Percentiles rank a stretch among this genome's conserved stretches.
Evolutionary conservation across 1,140 invertebrate genomes (phyloP).

Genomic region (Trichonephila clavipes): DNA sequence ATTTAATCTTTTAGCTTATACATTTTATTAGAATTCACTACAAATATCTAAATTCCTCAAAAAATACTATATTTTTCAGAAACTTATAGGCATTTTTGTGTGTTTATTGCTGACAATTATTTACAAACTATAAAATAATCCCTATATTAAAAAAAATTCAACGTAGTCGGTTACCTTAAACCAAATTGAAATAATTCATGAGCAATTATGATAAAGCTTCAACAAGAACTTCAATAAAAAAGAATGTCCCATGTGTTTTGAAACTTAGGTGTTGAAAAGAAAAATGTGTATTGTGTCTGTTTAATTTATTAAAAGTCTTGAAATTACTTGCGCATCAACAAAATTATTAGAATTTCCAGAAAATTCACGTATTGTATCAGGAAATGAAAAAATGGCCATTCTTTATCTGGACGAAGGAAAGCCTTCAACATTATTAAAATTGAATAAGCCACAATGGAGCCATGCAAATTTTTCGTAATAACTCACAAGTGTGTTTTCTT

Average conservation of each 20-base stretch:
- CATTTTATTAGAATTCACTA: no score
- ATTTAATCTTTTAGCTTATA: no score
- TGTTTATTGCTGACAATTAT: no score
- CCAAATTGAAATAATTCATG: not conserved
- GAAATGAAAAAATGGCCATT: not conserved
- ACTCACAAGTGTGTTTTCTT: not conserved
- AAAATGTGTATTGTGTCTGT: not conserved
- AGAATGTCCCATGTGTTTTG: not conserved
- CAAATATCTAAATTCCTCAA: no score
- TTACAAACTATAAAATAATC: not conserved
- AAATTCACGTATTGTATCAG: not conserved
- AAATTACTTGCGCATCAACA: not conserved
- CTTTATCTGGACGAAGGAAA: not conserved
- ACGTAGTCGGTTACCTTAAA: not conserved
- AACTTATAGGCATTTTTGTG: not conserved
- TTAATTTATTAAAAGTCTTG: not conserved
- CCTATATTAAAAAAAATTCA: not conserved
- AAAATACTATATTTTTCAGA: no score
- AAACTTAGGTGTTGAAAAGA: not conserved
- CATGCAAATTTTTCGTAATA: not conserved
- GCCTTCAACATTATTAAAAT: not conserved
- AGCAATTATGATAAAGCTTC: not conserved
- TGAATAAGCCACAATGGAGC: slow-evolving; percentile 18
- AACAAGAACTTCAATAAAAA: not conserved
- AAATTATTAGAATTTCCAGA: not conserved